Percentiles rank a stretch among this genome's conserved stretches.
phyloP scores from a whole-genome alignment of 2,888 invertebrate genomes.

The Torymus tubicola region DNA sequence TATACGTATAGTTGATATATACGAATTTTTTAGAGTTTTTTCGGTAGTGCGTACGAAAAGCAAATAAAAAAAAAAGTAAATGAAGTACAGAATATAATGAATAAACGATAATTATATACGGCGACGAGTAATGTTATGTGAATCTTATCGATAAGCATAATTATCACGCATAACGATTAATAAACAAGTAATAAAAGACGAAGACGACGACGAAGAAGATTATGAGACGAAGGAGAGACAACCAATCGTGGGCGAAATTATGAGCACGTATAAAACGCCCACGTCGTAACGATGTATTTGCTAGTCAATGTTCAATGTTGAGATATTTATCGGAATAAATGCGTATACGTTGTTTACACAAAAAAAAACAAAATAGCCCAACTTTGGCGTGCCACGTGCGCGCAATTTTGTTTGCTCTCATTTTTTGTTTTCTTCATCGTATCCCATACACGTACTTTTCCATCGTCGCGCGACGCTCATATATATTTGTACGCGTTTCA shows the following conservation, averaged over 20 bases:
- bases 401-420: no score
- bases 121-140: slow-evolving; percentile 28
- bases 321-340: slow-evolving; percentile 72
- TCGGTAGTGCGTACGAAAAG: slow-evolving; percentile 51
- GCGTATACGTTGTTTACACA: slow-evolving; percentile 74
- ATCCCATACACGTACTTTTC: neutral
- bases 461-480: neutral
- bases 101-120: slow-evolving; percentile 54
- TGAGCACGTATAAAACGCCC: slow-evolving; percentile 55
- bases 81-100: slow-evolving; percentile 31
- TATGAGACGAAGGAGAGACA: slow-evolving; percentile 22
- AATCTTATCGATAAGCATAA: slow-evolving; percentile 49
- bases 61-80: slow-evolving; percentile 35
- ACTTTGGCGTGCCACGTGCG: no score
- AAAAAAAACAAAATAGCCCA: slow-evolving; percentile 30
- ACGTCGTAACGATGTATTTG: slow-evolving; percentile 66
- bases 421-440: no score
- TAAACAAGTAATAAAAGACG: slow-evolving; percentile 60
- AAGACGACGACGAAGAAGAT: neutral
- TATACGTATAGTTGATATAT: slow-evolving; percentile 52
- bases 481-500: slow-evolving; percentile 2
- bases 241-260: slow-evolving; percentile 30
- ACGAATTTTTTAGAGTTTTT: slow-evolving; percentile 57
- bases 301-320: slow-evolving; percentile 74
- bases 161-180: slow-evolving; percentile 58